Conservation (phyloP, 2,797 vertebrate genomes). For the Atherinosoma microstoma region DNA sequence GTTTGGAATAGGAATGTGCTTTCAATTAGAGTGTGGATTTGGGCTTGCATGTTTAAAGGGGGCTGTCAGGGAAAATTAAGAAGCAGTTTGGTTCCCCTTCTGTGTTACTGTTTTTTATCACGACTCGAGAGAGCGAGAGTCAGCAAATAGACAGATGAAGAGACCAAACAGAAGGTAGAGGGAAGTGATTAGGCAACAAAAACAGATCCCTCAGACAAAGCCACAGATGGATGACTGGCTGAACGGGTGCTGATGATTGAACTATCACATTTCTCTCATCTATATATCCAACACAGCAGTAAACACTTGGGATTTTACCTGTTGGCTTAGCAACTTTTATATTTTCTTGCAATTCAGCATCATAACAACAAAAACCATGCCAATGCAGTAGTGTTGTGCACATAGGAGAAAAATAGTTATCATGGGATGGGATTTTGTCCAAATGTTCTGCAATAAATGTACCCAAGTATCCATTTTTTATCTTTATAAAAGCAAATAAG, state of each 20-base stretch:
- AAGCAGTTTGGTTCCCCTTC: conserved; percentile 91
- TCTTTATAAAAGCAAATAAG: not conserved
- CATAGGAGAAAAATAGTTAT: not conserved
- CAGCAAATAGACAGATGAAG: conserved; percentile 60
- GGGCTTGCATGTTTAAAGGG: conserved; percentile 93
- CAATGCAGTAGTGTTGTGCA: not conserved
- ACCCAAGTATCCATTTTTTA: not conserved
- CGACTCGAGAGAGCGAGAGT: conserved; percentile 78
- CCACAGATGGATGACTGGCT: conserved; percentile 59
- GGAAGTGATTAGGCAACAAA: conserved; percentile 89
- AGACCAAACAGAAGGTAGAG: conserved; percentile 89
- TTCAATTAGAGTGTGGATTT: conserved; percentile 97
- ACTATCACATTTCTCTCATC: conserved; percentile 17
- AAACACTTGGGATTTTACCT: conserved; percentile 17
- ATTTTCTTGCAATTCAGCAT: not conserved
- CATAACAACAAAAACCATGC: not conserved
- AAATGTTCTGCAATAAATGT: not conserved
- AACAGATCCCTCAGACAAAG: conserved; percentile 74
- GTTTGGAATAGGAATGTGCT: conserved; percentile 99
- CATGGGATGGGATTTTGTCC: not conserved
- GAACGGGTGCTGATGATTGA: conserved; percentile 39
- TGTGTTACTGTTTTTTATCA: conserved; percentile 97
- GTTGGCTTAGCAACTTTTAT: not conserved
- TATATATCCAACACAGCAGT: conserved; percentile 26
- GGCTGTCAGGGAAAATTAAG: conserved; percentile 99